Base-by-base conservation (phyloP, 2,113 vertebrate genomes). In the Meleagris gallopavo region DNA sequence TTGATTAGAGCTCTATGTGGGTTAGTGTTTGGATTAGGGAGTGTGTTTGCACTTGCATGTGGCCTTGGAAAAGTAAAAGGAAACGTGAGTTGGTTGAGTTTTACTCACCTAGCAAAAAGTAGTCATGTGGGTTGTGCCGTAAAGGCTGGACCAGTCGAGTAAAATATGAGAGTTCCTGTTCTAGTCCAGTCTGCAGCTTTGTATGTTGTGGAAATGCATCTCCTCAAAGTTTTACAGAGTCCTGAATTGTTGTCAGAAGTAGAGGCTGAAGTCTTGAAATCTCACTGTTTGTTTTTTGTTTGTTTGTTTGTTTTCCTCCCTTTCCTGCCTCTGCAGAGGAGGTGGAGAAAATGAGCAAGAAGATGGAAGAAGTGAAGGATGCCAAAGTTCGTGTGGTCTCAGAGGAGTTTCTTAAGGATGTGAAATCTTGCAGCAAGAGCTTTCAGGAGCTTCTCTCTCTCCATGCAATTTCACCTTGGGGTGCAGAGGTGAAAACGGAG, bases 321-420 rank as follows among this genome's bases (percentile, higher is more conserved):
- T 80, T 89, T 81, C n/a, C 27, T 29, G 5, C 16, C 25, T 85
- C 54, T 90, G 48, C 98, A 99, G 99, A 99, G 98, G 99, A 99
- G 70, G 95, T 99, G 27, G 99, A 99, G 88, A 99, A 99, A 94
- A 99, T 99, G 98, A 98, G 72, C 83, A 99, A 99, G 97, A 99
- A 99, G 95, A 99, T 99, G 99, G 99, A 99, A 85, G 99, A 99
- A 80, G 98, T 98, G 8, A 98, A 98, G 78, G 98, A 98, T 8
- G 98, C 98, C 7, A 98, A 98, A 9, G 95, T 99, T 30, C 98
- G 98, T 0, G 99, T 99, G 17, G 98, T 99, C 30, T 98, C 98
- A 0, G 99, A 99, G 87, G 98, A 97, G 3, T 99, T 99, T 96
- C 98, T 99, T 55, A 97, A 97, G 36, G 99, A 99, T 7, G 73